These are phyloP conservation scores for Oscheius myriophilus DNA, from an alignment of 2,888 invertebrate genomes.

Conservation along the genomic window DNA sequence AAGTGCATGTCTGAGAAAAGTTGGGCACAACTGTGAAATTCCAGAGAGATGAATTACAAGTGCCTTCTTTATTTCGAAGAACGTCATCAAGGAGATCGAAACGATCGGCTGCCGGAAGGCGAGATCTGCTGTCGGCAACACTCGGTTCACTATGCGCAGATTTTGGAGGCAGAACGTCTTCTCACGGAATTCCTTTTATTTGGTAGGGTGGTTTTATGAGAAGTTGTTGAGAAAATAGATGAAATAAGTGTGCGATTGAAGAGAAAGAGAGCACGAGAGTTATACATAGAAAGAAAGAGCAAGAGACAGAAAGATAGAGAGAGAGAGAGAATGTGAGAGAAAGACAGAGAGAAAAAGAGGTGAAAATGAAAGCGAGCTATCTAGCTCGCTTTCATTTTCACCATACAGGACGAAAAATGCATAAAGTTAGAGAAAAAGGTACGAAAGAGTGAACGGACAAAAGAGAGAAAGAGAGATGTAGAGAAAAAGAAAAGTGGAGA, in stretches of 20 bases:
- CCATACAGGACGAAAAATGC: too few species aligned
- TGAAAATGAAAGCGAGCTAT: too few species aligned
- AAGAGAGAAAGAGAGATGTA: too few species aligned
- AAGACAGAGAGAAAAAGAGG: too few species aligned
- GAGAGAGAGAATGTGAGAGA: too few species aligned
- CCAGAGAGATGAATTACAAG: constrained; percentile 13
- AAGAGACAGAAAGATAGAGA: background rate
- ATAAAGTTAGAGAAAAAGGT: too few species aligned
- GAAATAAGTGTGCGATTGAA: too few species aligned
- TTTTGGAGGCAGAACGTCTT: constrained; percentile 69
- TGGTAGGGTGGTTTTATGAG: constrained; percentile 12
- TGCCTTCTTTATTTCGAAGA: constrained; percentile 30
- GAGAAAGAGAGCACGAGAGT: background rate
- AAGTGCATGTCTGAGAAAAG: background rate
- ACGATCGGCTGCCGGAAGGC: constrained; percentile 9
- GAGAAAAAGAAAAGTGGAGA: too few species aligned
- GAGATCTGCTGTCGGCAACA: constrained; percentile 8
- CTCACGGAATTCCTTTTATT: constrained; percentile 33
- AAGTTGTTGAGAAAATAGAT: too few species aligned
- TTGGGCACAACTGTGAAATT: background rate
- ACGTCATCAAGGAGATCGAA: constrained; percentile 22
- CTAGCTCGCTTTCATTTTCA: too few species aligned
- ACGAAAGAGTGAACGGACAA: too few species aligned
- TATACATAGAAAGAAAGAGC: background rate
- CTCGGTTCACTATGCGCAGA: constrained; percentile 44